Percentiles rank a stretch among this genome's conserved stretches.
Evolutionary conservation across 2,888 invertebrate species (phyloP).

Genomic region (Ophion costatus): DNA sequence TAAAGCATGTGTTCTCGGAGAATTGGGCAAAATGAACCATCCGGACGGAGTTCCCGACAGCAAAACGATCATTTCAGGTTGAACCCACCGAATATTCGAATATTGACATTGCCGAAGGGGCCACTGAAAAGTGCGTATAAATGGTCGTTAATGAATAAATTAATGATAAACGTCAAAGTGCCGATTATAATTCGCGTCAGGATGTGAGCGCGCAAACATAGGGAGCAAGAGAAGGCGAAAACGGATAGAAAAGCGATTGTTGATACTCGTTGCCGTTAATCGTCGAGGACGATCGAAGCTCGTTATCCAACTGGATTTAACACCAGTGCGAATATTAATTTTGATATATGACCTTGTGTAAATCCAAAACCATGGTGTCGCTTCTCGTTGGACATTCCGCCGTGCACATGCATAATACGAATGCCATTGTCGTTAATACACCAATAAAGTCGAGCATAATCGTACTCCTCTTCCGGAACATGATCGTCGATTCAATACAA

Average conservation of each 20-base stretch:
- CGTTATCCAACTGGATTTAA: background rate
- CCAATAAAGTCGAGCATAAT: conserved; percentile 10
- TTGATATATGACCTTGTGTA: conserved; percentile 63
- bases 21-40: background rate
- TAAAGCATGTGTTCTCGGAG: background rate
- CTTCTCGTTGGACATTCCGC: conserved; percentile 62
- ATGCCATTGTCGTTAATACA: conserved; percentile 33
- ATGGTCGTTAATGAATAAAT: conserved; percentile 25
- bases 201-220: conserved; percentile 3
- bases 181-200: background rate
- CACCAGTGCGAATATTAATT: conserved; percentile 21
- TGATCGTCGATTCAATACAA: conserved; percentile 5
- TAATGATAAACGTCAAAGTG: conserved; percentile 28
- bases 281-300: background rate
- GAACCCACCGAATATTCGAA: conserved; percentile 2
- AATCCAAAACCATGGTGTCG: conserved; percentile 61
- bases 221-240: conserved; percentile 9
- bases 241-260: background rate
- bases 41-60: background rate
- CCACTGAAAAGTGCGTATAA: conserved; percentile 26
- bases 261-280: background rate
- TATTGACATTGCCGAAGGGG: conserved; percentile 25
- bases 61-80: background rate
- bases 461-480: background rate
- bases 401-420: conserved; percentile 50